Base-by-base conservation (phyloP, 2,888 invertebrate species). In the Platerodrilus igneus region DNA sequence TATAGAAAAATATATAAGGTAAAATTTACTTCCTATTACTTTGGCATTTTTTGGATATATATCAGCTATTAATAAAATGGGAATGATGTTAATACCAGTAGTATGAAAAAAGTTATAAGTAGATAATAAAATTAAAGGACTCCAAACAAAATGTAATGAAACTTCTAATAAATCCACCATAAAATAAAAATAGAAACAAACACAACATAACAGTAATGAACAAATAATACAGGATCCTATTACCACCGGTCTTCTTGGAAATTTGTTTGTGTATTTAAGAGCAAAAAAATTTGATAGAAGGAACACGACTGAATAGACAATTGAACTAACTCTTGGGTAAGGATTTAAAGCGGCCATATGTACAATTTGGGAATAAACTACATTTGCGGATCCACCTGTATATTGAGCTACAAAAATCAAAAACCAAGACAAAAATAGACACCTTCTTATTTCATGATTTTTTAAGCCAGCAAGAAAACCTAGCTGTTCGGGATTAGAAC, bases 321-420 rank as follows among this genome's bases (percentile, higher is more conserved):
- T 49, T 4, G 46, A 33, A 45, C 47, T 48, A 3, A 53, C 33
- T 31, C 52, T 48, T 5, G 55, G 50, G 13, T 46, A 35, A 0
- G 47, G 49, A 34, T 48, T 51, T 8, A 30, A 25, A 3, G 48
- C 41, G 1, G 41, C 31, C 2, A 23, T 45, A 31, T 53, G 51
- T 16, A 55, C 52, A n/a, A 55, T 49, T 25, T 53, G 48, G 16
- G 50, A 44, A 18, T 51, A 55, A 6, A 55, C 48, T 4, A 55
- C 38, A 27, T 50, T 48, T 4, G 55, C 47, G 0, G 55, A 46
- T 7, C 51, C 55, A 0, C 55, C 53, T 2, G 45, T 41, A 22
- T 52, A 53, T 37, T 53, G 53, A 28, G 53, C 53, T 9, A 48
- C 34, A 29, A 52, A 50, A 6, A 53, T 41, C 4, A 53, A 28